These are phyloP conservation scores for Arctocebus calabarensis DNA, from an alignment of 2,797 vertebrate species.

Conservation along the genomic window DNA sequence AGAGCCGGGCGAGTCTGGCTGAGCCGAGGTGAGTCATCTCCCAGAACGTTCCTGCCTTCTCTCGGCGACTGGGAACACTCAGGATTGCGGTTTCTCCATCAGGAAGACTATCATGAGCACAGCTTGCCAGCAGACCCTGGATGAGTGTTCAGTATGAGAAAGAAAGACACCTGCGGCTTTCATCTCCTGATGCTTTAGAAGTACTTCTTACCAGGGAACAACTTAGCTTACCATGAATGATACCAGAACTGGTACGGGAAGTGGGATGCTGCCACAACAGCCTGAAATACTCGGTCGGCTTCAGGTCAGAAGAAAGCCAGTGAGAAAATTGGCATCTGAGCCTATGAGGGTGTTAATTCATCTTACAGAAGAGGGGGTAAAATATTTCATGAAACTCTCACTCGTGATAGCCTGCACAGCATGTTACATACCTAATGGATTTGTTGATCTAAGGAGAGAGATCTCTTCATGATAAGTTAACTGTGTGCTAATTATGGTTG, in stretches of 20 bases:
- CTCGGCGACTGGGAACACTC: background rate
- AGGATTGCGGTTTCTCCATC: background rate
- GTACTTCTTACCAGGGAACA: background rate
- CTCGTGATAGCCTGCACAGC: rapidly evolving
- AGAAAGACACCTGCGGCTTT: background rate
- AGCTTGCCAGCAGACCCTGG: background rate
- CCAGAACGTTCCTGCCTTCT: background rate
- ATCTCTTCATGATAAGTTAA: rapidly evolving
- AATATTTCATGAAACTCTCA: rapidly evolving
- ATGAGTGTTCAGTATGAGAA: background rate
- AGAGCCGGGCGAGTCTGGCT: too few relatives aligned
- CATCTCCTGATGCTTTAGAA: background rate
- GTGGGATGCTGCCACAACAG: rapidly evolving
- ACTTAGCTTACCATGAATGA: background rate
- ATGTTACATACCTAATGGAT: rapidly evolving
- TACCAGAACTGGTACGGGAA: background rate
- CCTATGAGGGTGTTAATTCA: rapidly evolving
- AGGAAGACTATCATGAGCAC: too few relatives aligned
- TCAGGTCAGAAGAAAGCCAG: too few relatives aligned
- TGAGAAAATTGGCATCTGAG: background rate
- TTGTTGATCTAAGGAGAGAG: background rate
- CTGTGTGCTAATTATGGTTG: background rate
- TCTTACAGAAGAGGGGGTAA: rapidly evolving
- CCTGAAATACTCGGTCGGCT: rapidly evolving
- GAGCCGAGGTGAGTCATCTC: too few relatives aligned